A percentile compares a stretch with the other conserved stretches of the same genome.
phyloP scores from a whole-genome alignment of 1,140 invertebrate species.

The Oryctes rhinoceros region DNA sequence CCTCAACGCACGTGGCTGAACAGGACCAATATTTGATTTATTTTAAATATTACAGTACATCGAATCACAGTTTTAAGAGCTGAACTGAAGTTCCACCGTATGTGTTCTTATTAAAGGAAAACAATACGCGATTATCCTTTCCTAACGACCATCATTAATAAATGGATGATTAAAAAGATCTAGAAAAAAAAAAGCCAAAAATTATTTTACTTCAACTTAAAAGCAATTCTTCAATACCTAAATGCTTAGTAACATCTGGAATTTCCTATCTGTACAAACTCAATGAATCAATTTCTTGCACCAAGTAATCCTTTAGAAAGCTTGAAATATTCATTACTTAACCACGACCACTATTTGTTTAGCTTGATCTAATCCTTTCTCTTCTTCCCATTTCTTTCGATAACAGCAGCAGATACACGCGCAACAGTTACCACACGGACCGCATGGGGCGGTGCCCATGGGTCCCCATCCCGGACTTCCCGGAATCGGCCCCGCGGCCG shows the following conservation, averaged over 20 bases:
- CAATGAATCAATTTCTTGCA: not conserved
- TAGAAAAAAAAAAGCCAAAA: too few relatives aligned
- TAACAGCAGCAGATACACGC: constrained; percentile 87
- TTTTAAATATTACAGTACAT: too few relatives aligned
- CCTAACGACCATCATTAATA: too few relatives aligned
- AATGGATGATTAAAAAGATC: too few relatives aligned
- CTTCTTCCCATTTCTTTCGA: constrained; percentile 45
- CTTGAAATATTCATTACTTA: not conserved
- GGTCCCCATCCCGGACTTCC: constrained; percentile 77
- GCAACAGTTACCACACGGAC: constrained; percentile 80
- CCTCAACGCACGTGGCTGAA: too few relatives aligned
- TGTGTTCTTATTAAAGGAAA: too few relatives aligned
- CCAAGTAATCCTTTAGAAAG: not conserved
- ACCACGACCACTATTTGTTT: not conserved
- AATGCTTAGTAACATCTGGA: not conserved
- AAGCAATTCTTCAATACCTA: too few relatives aligned
- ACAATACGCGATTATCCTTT: too few relatives aligned
- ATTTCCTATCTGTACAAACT: not conserved
- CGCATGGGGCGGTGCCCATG: constrained; percentile 73
- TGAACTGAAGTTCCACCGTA: too few relatives aligned
- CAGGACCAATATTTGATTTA: too few relatives aligned
- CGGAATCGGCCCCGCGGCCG: constrained; percentile 60
- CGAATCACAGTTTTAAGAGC: too few relatives aligned
- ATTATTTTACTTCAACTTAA: too few relatives aligned
- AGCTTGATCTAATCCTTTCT: not conserved